Base-by-base conservation (phyloP, 2,113 vertebrate genomes). In the Caretta caretta region DNA sequence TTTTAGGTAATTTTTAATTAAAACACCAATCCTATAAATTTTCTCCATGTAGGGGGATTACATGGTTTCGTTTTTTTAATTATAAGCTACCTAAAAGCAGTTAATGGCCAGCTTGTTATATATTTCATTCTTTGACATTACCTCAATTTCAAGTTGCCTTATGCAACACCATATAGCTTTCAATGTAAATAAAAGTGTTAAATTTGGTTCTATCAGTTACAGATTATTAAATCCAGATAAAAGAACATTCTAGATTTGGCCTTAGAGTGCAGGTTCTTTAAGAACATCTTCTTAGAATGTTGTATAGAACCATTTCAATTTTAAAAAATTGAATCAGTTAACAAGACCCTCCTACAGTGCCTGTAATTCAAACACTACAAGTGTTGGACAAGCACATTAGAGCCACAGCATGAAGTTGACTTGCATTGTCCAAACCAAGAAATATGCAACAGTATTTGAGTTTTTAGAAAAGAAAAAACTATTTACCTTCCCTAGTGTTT, bases 241-340 rank as follows among this genome's bases (percentile, higher is more conserved):
- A 5, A 79, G 1, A 65, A 8, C 25, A 19, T 2, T 27, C 3
- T 8, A 1, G 3, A 93, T 78, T 62, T 29, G 59, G 78, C 2
- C 5, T n/a, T 2, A 48, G 27, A 0, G 0, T 0, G 5, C 27
- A 2, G 4, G 4, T 10, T 81, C 8, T 1, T 81, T 20, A 17
- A 84, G 0, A 76, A 1, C 35, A 20, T n/a, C 35, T 19, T 69
- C n/a, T 38, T 10, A 22, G n/a, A 20, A 38, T 22, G 17, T 72
- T 38, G 9, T 20, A 38, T 10, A 72, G 19, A 72, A 72, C 17
- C n/a, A 22, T 22, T 22, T 38, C 42, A 42, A 42, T 42, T 42
- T 42, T 42, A 42, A 42, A 42, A 42, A 42, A 42, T 5, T 42
- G 42, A 5, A 42, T 42, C 42, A 42, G 42, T 42, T 42, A 42